Percentiles rank a stretch among this genome's conserved stretches.
Conservation (phyloP, 2,888 invertebrate genomes). For the Epistrophe eligans region DNA sequence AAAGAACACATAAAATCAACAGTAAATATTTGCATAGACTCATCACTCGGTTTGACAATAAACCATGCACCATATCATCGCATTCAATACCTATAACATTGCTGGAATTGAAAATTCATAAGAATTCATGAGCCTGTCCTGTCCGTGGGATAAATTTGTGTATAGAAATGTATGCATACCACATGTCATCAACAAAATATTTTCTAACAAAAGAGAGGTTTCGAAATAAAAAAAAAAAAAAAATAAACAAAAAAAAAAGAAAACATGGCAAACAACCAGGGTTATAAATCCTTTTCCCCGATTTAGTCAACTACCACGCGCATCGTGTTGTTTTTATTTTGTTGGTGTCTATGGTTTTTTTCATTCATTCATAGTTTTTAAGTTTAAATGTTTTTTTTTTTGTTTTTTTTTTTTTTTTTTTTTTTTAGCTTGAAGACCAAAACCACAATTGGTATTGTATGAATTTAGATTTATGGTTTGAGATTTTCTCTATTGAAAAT, state of each 20-base stretch:
- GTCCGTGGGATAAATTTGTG: background rate
- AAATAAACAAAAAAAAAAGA: background rate
- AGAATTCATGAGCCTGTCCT: background rate
- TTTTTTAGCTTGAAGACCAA: background rate
- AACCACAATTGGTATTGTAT: conserved; percentile 12
- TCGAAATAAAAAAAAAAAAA: background rate
- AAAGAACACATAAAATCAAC: too few relatives aligned
- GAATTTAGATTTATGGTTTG: conserved; percentile 16
- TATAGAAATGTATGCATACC: conserved; percentile 12
- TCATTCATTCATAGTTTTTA: too few relatives aligned
- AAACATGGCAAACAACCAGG: background rate
- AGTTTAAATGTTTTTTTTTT: too few relatives aligned
- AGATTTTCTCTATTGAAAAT: conserved; percentile 11
- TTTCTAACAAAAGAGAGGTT: conserved; percentile 10
- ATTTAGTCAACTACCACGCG: background rate
- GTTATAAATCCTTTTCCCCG: conserved; percentile 3
- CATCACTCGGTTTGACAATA: too few relatives aligned
- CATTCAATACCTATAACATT: too few relatives aligned
- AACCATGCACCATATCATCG: too few relatives aligned
- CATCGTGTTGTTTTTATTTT: background rate
- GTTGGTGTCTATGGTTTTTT: background rate
- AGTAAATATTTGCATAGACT: too few relatives aligned
- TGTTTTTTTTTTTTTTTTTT: background rate
- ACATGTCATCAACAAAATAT: conserved; percentile 25
- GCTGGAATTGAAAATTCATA: background rate